Percentiles rank a stretch among this genome's conserved stretches.
These are phyloP conservation scores for Alectoris magna DNA, from an alignment of 2,797 vertebrate genomes.

Conservation along the genomic window DNA sequence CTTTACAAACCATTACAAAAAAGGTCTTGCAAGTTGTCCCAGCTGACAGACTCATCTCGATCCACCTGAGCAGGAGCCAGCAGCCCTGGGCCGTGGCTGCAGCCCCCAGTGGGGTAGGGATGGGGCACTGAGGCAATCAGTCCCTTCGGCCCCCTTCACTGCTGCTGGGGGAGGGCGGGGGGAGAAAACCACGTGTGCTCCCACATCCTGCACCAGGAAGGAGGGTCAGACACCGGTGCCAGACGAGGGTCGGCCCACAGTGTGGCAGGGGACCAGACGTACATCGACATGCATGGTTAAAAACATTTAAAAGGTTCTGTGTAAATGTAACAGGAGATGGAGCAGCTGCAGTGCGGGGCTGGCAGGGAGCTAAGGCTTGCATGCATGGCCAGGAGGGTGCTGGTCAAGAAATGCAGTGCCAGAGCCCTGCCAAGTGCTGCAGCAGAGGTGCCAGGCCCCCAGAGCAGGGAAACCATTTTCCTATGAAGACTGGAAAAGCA, in stretches of 20 bases:
- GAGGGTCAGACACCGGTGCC: background rate
- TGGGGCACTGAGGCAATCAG: background rate
- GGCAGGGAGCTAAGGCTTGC: background rate
- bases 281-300: background rate
- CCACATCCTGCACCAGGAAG: rapidly evolving
- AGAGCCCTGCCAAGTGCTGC: rapidly evolving
- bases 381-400: rapidly evolving
- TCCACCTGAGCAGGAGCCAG: background rate
- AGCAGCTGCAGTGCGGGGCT: background rate
- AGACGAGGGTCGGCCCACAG: background rate
- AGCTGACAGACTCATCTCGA: background rate
- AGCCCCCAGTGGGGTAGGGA: background rate
- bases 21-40: background rate
- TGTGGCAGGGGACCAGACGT: background rate
- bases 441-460: background rate
- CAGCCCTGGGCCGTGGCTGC: background rate
- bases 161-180: background rate
- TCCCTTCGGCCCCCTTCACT: background rate
- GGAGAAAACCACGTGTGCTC: background rate
- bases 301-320: background rate
- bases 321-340: background rate
- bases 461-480: background rate
- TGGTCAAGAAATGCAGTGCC: rapidly evolving
- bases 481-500: background rate
- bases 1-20: slow-evolving; percentile 7